Percentiles rank a stretch among this genome's conserved stretches.
Conservation (phyloP, 1,140 invertebrate genomes). For the Eueides isabella region DNA sequence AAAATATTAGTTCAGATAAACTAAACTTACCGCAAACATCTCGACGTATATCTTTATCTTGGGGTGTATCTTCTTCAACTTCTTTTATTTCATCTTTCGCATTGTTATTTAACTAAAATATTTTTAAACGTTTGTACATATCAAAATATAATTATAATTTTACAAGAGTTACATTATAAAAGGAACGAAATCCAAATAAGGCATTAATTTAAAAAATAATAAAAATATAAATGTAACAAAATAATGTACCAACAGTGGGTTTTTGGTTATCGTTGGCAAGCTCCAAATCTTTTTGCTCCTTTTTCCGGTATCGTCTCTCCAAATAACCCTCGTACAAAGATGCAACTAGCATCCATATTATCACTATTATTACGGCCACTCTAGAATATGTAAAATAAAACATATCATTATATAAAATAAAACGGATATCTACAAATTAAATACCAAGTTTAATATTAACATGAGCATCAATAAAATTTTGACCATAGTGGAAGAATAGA, state of each 20-base stretch:
- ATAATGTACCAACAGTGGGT: constrained; percentile 64
- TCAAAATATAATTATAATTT: background rate
- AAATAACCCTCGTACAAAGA: constrained; percentile 82
- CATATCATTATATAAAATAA: background rate
- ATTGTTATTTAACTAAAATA: constrained; percentile 49
- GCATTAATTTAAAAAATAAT: background rate
- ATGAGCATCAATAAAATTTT: too few species aligned
- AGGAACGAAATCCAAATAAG: background rate
- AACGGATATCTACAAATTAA: too few species aligned
- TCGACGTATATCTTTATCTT: constrained; percentile 56
- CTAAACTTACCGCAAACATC: constrained; percentile 59
- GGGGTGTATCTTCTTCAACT: constrained; percentile 39
- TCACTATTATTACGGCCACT: constrained; percentile 68
- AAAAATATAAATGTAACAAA: background rate
- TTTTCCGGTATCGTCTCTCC: constrained; percentile 60
- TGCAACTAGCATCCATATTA: constrained; percentile 83
- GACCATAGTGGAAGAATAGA: too few species aligned
- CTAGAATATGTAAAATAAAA: constrained; percentile 53
- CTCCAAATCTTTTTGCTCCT: constrained; percentile 61
- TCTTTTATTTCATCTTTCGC: constrained; percentile 37
- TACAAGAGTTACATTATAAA: too few species aligned
- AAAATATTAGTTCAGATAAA: background rate
- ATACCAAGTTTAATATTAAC: too few species aligned
- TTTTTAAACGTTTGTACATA: background rate
- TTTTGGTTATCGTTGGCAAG: constrained; percentile 63